Evolutionary conservation across 2,797 vertebrate genomes (phyloP).

Genomic region (Crax fasciolata): DNA sequence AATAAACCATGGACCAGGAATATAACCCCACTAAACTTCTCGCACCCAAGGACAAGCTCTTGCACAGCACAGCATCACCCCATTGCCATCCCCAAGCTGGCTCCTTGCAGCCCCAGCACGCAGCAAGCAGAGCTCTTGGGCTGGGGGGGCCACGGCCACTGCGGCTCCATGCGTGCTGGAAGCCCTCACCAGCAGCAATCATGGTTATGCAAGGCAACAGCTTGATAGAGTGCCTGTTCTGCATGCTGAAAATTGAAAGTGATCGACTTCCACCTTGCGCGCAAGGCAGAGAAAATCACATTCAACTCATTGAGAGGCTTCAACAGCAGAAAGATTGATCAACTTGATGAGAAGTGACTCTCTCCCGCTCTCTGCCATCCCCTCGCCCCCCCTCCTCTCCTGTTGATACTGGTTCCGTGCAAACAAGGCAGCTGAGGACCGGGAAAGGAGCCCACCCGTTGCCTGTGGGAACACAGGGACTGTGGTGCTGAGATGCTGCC

Average conservation of each 20-base stretch:
- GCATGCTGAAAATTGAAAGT: constrained; percentile 76
- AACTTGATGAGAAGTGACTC: constrained; percentile 70
- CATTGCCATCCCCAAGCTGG: neutral
- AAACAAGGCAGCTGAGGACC: neutral
- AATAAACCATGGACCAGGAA: neutral
- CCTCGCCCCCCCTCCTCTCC: neutral
- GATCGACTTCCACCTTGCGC: constrained; percentile 70
- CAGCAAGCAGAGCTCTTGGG: accelerated
- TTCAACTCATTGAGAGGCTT: constrained; percentile 76
- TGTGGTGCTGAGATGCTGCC: neutral
- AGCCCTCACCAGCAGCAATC: neutral
- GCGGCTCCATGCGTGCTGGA: neutral
- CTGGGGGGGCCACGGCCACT: neutral
- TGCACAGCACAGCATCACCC: neutral
- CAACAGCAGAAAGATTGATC: constrained; percentile 78
- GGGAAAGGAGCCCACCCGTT: accelerated
- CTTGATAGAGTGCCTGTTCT: constrained; percentile 61
- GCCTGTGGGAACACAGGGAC: accelerated
- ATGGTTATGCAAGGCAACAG: constrained; percentile 51
- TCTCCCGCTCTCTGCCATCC: neutral
- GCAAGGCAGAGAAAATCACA: constrained; percentile 75
- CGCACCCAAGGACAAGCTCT: neutral
- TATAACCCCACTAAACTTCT: neutral
- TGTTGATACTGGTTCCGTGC: constrained; percentile 4
- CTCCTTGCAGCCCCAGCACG: accelerated